A percentile compares a stretch with the other conserved stretches of the same genome.
phyloP scores from a whole-genome alignment of 2,113 vertebrate genomes.

The Ammodramus savannarum region DNA sequence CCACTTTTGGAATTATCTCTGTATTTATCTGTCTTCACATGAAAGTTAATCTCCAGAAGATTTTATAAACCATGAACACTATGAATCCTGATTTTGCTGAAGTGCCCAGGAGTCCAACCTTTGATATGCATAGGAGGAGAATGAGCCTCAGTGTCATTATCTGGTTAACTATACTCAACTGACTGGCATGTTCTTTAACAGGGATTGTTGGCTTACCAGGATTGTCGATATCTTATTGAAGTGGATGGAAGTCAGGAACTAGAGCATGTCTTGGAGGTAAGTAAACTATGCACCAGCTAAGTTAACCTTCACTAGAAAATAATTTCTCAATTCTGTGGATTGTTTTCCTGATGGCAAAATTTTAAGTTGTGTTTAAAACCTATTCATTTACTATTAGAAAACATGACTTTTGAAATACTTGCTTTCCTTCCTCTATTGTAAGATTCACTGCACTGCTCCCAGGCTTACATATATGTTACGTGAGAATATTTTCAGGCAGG shows the following conservation, averaged over 20 bases:
- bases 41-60: neutral
- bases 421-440: neutral
- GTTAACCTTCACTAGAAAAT: neutral
- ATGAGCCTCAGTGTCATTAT: neutral
- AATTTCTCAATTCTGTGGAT: neutral
- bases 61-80: neutral
- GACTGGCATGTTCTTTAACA: constrained; percentile 32
- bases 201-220: constrained; percentile 83
- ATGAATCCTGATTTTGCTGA: neutral
- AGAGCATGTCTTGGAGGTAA: constrained; percentile 78
- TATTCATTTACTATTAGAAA: neutral
- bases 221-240: constrained; percentile 81
- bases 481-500: neutral
- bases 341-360: neutral
- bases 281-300: constrained; percentile 31
- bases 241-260: constrained; percentile 83
- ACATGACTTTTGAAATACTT: neutral
- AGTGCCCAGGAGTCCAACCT: neutral
- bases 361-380: neutral
- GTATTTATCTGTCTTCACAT: neutral
- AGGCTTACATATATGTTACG: neutral
- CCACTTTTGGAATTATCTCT: neutral
- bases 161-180: neutral
- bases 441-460: neutral
- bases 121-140: neutral